phyloP scores from a whole-genome alignment of 2,113 vertebrate species.

The Hippocampus abdominalis region DNA sequence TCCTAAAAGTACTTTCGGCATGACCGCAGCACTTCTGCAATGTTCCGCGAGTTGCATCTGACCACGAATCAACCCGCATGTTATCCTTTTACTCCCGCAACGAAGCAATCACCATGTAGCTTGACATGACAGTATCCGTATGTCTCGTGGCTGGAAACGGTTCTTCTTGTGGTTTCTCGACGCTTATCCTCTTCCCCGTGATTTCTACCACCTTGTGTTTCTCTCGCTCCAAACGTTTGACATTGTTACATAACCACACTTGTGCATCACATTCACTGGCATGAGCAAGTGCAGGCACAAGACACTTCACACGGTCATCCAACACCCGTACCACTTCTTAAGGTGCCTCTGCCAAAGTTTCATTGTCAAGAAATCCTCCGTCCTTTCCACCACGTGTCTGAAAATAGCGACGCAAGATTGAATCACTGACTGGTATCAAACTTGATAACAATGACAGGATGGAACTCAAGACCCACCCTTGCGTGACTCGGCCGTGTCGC shows the following conservation, averaged over 20 bases:
- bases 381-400: background rate
- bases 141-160: background rate
- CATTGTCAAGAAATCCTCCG: background rate
- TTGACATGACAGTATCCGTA: background rate
- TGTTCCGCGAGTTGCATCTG: too few species aligned
- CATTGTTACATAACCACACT: conserved; percentile 50
- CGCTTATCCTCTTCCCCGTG: conserved; percentile 1
- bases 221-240: conserved; percentile 25
- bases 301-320: conserved; percentile 1
- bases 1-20: too few species aligned
- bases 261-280: conserved; percentile 20
- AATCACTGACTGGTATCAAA: background rate
- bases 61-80: too few species aligned
- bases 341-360: background rate
- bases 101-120: background rate
- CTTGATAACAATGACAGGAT: background rate
- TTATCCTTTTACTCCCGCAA: background rate
- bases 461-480: background rate
- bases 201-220: conserved; percentile 14
- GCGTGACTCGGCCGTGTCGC: conserved; percentile 2
- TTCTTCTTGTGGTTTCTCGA: background rate
- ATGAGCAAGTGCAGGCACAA: conserved; percentile 6
- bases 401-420: background rate
- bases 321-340: background rate
- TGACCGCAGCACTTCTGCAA: too few species aligned